A percentile compares a stretch with the other conserved stretches of the same genome.
These are phyloP conservation scores for Equus przewalskii DNA, from an alignment of 2,113 vertebrate genomes.

Conservation along the genomic window DNA sequence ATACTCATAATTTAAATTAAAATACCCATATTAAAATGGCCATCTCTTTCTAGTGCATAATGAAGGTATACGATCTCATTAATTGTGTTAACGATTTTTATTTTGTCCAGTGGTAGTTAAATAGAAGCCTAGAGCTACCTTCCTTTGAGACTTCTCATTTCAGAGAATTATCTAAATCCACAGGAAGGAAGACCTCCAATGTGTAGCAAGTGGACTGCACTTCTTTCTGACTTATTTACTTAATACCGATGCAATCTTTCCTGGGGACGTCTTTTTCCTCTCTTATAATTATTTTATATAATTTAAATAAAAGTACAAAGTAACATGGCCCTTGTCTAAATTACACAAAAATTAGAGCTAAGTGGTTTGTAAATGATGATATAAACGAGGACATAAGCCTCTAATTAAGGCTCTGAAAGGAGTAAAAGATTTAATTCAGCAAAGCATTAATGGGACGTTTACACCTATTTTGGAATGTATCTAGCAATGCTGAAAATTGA, in stretches of 20 bases:
- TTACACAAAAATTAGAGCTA: slow-evolving; percentile 82
- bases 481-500: slow-evolving; percentile 59
- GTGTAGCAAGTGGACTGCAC: neutral
- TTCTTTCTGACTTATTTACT: slow-evolving; percentile 53
- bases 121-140: slow-evolving; percentile 33
- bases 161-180: slow-evolving; percentile 57
- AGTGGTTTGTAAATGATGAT: slow-evolving; percentile 77
- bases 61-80: slow-evolving; percentile 28
- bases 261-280: neutral
- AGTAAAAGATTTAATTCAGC: slow-evolving; percentile 80
- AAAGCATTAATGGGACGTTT: slow-evolving; percentile 76
- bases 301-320: slow-evolving; percentile 79
- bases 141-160: slow-evolving; percentile 54
- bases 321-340: slow-evolving; percentile 79
- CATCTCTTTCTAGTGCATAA: neutral
- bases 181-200: neutral
- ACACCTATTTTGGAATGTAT: slow-evolving; percentile 62
- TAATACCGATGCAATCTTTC: neutral
- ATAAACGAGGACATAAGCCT: slow-evolving; percentile 71
- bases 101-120: slow-evolving; percentile 54
- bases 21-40: slow-evolving; percentile 37
- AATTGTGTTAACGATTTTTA: slow-evolving; percentile 64
- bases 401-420: slow-evolving; percentile 75
- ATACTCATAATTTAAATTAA: slow-evolving; percentile 64
- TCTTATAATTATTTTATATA: slow-evolving; percentile 72